Evolutionary conservation across 2,888 invertebrate species (phyloP), one percentile per base, ranked within the genome.

Genomic region (Epiperipatus broadwayi): DNA sequence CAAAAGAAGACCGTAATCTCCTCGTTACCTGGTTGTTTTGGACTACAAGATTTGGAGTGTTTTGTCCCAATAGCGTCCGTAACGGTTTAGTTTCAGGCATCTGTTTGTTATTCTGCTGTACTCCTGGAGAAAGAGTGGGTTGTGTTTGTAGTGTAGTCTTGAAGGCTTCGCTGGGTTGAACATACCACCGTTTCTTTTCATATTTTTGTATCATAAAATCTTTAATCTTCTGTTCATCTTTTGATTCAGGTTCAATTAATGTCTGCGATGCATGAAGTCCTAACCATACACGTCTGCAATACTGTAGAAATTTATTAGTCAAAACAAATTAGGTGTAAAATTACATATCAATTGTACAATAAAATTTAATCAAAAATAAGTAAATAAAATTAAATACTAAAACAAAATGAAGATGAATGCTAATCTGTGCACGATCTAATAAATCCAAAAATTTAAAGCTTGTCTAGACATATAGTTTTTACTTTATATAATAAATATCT

Each of bases 151-250:
- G 18, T 18, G 33, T 14, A 15, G 12, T 3, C 38, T 55, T 53
- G 47, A 59, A 52, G 10, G 56, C 50, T 21, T 60, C 59, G 15
- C 59, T 56, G 2, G 66, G 65, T 27, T 64, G 64, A 20, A 65
- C 58, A 49, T 65, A 66, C 60, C 63, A 69, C 56, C 84, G 72
- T 58, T 85, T 87, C 54, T 78, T 73, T 60, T 95, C 93, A 58
- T 93, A 93, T 63, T 91, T 93, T 55, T 85, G 78, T 38, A 77
- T 71, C 83, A 91, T 84, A 53, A 85, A 75, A 60, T 89, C 85
- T 57, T 78, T 76, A 53, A 89, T 76, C 59, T 78, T 75, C 60
- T 81, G 79, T 61, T 87, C 87, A 54, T 85, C 85, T 52, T 75
- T 75, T 46, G 73, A 71, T 55, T 78, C 76, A 7, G 57, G 59